Evolutionary conservation across 2,797 vertebrate species (phyloP).

Genomic region (Hoplostethus atlanticus): DNA sequence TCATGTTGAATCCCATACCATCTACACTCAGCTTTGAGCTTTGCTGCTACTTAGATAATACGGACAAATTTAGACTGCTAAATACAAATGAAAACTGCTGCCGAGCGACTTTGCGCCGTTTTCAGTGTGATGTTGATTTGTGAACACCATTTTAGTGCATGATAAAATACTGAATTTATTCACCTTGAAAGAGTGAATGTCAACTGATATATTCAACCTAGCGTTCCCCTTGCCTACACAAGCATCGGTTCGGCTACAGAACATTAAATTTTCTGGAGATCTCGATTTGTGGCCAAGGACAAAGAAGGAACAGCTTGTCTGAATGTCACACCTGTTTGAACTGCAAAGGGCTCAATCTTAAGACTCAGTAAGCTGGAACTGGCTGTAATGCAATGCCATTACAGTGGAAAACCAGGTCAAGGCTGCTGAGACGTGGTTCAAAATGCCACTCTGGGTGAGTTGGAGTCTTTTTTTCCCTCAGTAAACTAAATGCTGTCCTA

Average conservation of each 20-base stretch:
- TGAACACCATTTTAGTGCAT: neutral
- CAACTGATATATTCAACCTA: conserved; percentile 35
- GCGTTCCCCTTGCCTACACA: conserved; percentile 37
- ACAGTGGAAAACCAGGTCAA: conserved; percentile 75
- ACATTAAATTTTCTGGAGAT: conserved; percentile 66
- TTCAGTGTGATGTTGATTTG: neutral
- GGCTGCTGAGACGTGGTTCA: conserved; percentile 66
- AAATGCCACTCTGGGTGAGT: conserved; percentile 56
- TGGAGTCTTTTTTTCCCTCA: conserved; percentile 53
- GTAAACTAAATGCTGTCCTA: conserved; percentile 54
- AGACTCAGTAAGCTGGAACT: conserved; percentile 84
- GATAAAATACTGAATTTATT: conserved; percentile 41
- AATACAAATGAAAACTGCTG: neutral
- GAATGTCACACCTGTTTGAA: conserved; percentile 82
- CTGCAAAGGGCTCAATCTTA: conserved; percentile 82
- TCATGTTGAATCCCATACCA: too few relatives aligned
- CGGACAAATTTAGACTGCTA: neutral
- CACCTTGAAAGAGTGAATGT: conserved; percentile 49
- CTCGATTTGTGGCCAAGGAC: conserved; percentile 75
- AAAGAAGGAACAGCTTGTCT: conserved; percentile 73
- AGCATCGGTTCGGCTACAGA: conserved; percentile 47
- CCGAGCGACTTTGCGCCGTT: neutral
- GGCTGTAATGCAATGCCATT: conserved; percentile 79
- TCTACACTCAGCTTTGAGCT: too few relatives aligned
- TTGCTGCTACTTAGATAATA: too few relatives aligned